phyloP scores from a whole-genome alignment of 2,888 invertebrate species.

The Lasioglossum pauxillum region DNA sequence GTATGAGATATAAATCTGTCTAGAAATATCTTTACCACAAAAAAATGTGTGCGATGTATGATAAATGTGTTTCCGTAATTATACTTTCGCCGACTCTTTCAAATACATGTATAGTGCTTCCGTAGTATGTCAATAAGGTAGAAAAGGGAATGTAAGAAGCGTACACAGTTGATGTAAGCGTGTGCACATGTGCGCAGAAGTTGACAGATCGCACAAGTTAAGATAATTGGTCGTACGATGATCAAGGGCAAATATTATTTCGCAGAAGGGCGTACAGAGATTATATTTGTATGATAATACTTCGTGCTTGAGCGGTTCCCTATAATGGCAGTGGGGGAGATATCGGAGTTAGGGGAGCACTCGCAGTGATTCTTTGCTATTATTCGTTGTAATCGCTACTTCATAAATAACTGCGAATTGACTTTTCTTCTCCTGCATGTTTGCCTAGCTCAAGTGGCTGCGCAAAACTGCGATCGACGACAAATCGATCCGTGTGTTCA shows the following conservation, averaged over 20 bases:
- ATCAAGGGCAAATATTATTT: conserved; percentile 72
- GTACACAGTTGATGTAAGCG: not conserved
- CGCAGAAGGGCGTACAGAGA: conserved; percentile 58
- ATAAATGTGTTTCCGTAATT: not conserved
- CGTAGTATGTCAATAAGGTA: not conserved
- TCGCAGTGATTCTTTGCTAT: conserved; percentile 63
- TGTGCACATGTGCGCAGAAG: conserved; percentile 30
- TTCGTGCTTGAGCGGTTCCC: conserved; percentile 55
- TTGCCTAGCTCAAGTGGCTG: conserved; percentile 38
- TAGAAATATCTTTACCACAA: not conserved
- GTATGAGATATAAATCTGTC: not conserved
- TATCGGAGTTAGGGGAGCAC: conserved; percentile 59
- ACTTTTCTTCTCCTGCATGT: conserved; percentile 54
- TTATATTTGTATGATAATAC: conserved; percentile 76
- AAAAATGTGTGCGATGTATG: not conserved
- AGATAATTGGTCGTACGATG: conserved; percentile 71
- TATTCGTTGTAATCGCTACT: conserved; percentile 71
- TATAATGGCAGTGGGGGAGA: conserved; percentile 62
- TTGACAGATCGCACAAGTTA: conserved; percentile 67
- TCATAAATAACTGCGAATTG: conserved; percentile 68
- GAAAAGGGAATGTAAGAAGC: not conserved
- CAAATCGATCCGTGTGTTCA: not conserved
- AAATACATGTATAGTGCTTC: not conserved
- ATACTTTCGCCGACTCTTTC: not conserved
- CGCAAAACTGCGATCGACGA: not conserved